Conservation (phyloP, 2,888 invertebrate species). For the Hirtodrosophila histrioides region DNA sequence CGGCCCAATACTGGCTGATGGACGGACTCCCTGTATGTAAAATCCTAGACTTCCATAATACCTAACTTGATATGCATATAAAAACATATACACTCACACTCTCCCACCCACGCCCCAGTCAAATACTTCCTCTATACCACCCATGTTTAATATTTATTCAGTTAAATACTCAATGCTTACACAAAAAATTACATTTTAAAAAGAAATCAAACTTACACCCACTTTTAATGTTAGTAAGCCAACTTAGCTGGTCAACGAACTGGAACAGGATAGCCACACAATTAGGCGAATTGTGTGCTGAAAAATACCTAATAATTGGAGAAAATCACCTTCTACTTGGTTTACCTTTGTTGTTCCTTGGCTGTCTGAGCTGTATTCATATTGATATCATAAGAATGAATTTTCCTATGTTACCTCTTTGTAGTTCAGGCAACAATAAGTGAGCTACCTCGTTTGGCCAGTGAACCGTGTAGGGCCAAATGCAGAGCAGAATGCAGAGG, state of each 20-base stretch:
- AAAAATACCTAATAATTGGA: constrained; percentile 4
- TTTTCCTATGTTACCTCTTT: constrained; percentile 24
- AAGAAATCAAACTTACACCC: no score
- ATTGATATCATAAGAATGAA: constrained; percentile 32
- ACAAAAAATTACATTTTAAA: no score
- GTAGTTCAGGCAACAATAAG: constrained; percentile 32
- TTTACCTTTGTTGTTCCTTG: constrained; percentile 20
- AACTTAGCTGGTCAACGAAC: constrained; percentile 39
- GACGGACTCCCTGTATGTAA: no score
- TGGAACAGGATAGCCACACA: constrained; percentile 43
- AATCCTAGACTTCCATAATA: no score
- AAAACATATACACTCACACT: no score
- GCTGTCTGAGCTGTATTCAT: constrained; percentile 6
- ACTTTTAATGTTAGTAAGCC: no score
- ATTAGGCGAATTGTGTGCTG: constrained; percentile 36
- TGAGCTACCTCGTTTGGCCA: constrained; percentile 55
- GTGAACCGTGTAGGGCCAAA: constrained; percentile 40
- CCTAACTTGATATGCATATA: no score
- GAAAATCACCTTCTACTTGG: constrained; percentile 3
- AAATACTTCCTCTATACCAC: no score
- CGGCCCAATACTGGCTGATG: no score
- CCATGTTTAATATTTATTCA: no score
- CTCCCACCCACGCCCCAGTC: no score
- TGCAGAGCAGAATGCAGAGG: not conserved
- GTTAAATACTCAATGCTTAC: no score